Conservation (phyloP, 2,113 vertebrate species). For the Rhinopomastus cyanomelas region DNA sequence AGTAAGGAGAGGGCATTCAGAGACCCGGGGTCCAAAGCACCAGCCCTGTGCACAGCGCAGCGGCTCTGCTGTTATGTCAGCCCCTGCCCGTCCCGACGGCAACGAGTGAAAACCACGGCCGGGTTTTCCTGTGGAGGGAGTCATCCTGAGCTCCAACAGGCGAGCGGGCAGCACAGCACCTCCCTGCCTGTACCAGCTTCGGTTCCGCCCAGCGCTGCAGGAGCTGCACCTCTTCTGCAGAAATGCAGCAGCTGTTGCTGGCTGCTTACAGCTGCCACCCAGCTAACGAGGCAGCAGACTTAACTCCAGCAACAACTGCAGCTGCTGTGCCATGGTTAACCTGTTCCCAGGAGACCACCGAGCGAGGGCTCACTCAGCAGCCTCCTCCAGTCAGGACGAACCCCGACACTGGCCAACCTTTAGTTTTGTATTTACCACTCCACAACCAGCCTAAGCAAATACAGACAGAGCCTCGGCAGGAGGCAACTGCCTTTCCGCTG, state of each 20-base stretch:
- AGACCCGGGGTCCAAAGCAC: background rate
- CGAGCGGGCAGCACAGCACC: background rate
- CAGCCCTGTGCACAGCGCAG: background rate
- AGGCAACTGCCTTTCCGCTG: background rate
- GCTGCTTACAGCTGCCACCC: accelerated
- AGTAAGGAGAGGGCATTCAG: background rate
- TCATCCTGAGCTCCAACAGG: background rate
- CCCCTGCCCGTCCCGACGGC: background rate
- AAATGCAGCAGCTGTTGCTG: background rate
- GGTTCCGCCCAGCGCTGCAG: background rate
- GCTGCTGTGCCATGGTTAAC: too few species aligned
- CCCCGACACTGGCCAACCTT: background rate
- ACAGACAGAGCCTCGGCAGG: background rate
- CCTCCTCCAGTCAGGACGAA: background rate
- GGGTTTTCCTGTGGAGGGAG: background rate
- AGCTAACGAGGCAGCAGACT: too few species aligned
- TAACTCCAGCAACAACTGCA: too few species aligned
- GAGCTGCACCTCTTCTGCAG: background rate
- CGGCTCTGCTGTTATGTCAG: background rate
- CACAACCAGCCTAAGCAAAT: background rate
- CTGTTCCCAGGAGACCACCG: too few species aligned
- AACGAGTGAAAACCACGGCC: too few species aligned
- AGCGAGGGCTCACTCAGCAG: too few species aligned
- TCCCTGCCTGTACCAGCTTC: background rate
- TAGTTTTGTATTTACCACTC: background rate